phyloP scores from a whole-genome alignment of 1,140 invertebrate species.

The Gonioctena quinquepunctata region DNA sequence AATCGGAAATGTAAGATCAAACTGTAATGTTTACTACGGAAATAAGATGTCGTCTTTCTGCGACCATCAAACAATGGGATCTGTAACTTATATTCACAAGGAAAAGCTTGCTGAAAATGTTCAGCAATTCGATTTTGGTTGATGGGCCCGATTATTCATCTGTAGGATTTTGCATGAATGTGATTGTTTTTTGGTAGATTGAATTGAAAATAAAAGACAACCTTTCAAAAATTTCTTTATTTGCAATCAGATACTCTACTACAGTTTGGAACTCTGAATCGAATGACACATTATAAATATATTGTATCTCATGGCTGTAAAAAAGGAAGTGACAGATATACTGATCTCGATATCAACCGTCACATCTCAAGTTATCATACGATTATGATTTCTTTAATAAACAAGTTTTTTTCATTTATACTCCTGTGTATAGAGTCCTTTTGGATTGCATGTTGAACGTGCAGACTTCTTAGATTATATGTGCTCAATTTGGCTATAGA shows the following conservation, averaged over 20 bases:
- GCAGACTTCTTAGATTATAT: too few relatives aligned
- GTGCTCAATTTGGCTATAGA: too few relatives aligned
- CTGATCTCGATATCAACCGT: slow-evolving; percentile 40
- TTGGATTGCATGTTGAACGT: neutral
- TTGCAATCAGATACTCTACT: slow-evolving; percentile 48
- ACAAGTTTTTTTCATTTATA: neutral
- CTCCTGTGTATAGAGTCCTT: neutral
- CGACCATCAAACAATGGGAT: too few relatives aligned
- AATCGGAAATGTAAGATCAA: too few relatives aligned
- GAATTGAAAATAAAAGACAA: neutral
- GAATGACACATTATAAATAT: slow-evolving; percentile 1
- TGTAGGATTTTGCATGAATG: too few relatives aligned
- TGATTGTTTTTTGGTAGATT: too few relatives aligned
- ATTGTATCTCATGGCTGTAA: slow-evolving; percentile 4
- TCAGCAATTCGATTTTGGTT: too few relatives aligned
- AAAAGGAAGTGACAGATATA: neutral
- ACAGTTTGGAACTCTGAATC: slow-evolving; percentile 34
- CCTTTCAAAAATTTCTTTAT: slow-evolving; percentile 32
- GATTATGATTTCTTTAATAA: neutral
- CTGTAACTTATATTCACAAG: too few relatives aligned
- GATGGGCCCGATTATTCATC: too few relatives aligned
- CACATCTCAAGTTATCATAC: slow-evolving; percentile 8
- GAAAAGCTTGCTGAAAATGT: too few relatives aligned
- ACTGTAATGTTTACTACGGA: too few relatives aligned
- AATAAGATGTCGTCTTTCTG: too few relatives aligned